phyloP scores from a whole-genome alignment of 2,888 invertebrate species.

The Eubasilissa splendida region DNA sequence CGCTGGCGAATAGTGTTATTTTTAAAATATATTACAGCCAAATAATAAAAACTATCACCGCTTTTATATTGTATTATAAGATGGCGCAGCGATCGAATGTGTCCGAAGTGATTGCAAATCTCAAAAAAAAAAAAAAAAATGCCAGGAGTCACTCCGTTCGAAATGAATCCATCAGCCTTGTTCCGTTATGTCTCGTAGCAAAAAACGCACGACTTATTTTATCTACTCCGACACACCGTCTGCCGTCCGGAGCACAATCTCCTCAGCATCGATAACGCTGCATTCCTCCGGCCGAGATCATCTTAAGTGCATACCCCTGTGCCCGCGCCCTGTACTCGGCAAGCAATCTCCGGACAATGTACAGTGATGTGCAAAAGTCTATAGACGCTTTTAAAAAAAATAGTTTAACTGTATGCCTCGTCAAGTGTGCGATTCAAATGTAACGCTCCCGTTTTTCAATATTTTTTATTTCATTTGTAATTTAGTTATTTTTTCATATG shows the following conservation, averaged over 20 bases:
- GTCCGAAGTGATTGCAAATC: neutral
- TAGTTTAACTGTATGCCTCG: too few relatives aligned
- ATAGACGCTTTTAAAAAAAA: too few relatives aligned
- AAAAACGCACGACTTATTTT: conserved; percentile 16
- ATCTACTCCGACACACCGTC: conserved; percentile 18
- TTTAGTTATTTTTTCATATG: neutral
- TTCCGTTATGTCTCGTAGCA: conserved; percentile 8
- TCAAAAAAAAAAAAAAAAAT: neutral
- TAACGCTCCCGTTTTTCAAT: too few relatives aligned
- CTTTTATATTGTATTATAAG: too few relatives aligned
- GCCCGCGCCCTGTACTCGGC: neutral
- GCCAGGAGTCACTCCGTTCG: neutral
- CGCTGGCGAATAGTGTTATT: neutral
- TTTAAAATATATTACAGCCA: too few relatives aligned
- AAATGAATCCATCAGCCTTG: neutral
- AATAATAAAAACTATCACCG: too few relatives aligned
- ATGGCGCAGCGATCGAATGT: too few relatives aligned
- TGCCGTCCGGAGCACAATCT: conserved; percentile 2
- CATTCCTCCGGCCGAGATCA: conserved; percentile 3
- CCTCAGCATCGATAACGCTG: conserved; percentile 12
- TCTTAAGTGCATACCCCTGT: conserved; percentile 30
- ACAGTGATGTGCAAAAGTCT: too few relatives aligned
- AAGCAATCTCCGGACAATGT: too few relatives aligned
- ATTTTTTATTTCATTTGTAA: neutral
- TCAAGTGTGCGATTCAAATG: too few relatives aligned